These are phyloP conservation scores for Cataglyphis hispanica DNA, from an alignment of 1,140 invertebrate species.

Conservation along the genomic window DNA sequence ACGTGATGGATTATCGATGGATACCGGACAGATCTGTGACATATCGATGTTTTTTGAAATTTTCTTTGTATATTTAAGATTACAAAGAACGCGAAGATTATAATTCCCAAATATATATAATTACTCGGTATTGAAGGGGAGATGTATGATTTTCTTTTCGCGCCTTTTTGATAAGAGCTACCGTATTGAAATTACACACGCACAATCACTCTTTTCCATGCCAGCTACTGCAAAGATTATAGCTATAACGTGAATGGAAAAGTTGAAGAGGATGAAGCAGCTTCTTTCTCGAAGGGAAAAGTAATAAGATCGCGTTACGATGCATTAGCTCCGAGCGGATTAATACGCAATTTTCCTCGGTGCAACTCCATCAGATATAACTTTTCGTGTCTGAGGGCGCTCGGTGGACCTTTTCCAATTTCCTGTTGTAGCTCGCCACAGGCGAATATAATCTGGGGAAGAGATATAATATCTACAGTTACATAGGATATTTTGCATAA, in stretches of 20 bases:
- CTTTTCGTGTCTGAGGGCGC: constrained; percentile 36
- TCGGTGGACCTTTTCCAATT: constrained; percentile 51
- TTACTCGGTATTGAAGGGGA: neutral
- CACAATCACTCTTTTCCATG: neutral
- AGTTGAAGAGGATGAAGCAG: neutral
- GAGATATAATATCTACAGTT: neutral
- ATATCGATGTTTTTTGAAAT: neutral
- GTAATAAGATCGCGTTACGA: constrained; percentile 58
- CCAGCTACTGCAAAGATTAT: constrained; percentile 33
- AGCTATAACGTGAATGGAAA: neutral
- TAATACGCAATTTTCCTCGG: constrained; percentile 63
- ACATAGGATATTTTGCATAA: constrained; percentile 4
- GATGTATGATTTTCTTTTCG: neutral
- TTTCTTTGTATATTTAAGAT: neutral
- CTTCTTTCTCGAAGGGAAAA: constrained; percentile 19
- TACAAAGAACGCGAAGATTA: neutral
- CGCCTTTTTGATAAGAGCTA: neutral
- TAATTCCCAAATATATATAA: constrained; percentile 5
- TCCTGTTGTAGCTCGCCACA: constrained; percentile 44
- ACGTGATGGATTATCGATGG: neutral
- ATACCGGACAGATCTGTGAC: constrained; percentile 16
- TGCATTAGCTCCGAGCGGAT: constrained; percentile 58
- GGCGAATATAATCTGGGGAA: constrained; percentile 32
- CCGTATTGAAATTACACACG: constrained; percentile 10
- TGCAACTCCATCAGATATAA: constrained; percentile 50